These are phyloP conservation scores for Drosophila sordidapex DNA, from an alignment of 2,888 invertebrate genomes.

Conservation along the genomic window DNA sequence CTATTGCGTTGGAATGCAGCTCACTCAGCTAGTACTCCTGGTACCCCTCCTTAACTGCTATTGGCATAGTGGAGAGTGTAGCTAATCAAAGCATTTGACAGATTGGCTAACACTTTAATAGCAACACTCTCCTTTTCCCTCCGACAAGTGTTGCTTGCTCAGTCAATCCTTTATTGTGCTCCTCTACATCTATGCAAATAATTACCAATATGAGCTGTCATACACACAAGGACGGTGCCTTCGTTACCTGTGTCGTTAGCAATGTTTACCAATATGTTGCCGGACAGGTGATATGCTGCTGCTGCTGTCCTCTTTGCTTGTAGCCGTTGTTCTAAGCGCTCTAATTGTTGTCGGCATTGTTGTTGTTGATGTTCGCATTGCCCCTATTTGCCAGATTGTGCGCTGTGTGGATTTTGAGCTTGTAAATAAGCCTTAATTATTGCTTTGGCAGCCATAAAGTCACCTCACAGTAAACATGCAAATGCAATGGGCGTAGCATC, in stretches of 20 bases:
- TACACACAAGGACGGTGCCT: constrained; percentile 24
- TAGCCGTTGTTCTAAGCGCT: constrained; percentile 38
- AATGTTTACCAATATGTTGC: constrained; percentile 67
- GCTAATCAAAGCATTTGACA: constrained; percentile 63
- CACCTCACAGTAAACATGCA: constrained; percentile 80
- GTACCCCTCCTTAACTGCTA: background rate
- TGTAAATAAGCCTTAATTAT: constrained; percentile 81
- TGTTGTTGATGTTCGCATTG: constrained; percentile 19
- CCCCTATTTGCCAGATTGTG: constrained; percentile 17
- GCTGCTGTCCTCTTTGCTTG: constrained; percentile 19
- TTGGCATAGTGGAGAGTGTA: background rate
- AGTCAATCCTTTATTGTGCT: constrained; percentile 16
- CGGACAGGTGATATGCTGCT: constrained; percentile 49
- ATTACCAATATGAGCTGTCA: constrained; percentile 75
- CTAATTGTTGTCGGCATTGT: constrained; percentile 44
- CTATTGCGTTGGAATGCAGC: constrained; percentile 41
- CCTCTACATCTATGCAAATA: constrained; percentile 63
- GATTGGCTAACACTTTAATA: constrained; percentile 33
- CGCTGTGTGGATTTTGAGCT: constrained; percentile 64
- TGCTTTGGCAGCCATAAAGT: constrained; percentile 75
- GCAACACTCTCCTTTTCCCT: background rate
- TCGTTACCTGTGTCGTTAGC: constrained; percentile 42
- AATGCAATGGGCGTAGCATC: constrained; percentile 53
- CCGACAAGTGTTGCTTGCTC: background rate
- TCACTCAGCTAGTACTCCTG: constrained; percentile 1